Evolutionary conservation across 1,140 invertebrate species (phyloP).

Genomic region (Apis florea): DNA sequence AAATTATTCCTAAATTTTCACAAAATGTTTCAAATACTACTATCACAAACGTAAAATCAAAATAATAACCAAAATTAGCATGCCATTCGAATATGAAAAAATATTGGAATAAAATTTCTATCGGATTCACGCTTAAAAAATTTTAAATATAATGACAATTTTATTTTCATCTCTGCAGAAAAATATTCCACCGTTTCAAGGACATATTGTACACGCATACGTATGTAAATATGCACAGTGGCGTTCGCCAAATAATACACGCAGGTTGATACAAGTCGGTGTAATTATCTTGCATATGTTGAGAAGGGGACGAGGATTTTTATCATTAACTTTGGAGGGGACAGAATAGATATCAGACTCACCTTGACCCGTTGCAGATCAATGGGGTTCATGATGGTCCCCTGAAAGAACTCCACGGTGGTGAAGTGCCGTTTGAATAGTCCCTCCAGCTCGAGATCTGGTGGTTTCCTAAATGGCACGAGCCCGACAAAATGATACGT

Average conservation of each 20-base stretch:
- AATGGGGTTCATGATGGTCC: constrained; percentile 99
- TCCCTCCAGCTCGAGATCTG: constrained; percentile 98
- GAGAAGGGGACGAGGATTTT: background rate
- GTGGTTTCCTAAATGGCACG: constrained; percentile 87
- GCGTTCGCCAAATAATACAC: constrained; percentile 29
- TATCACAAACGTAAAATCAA: too few species aligned
- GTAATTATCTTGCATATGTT: constrained; percentile 32
- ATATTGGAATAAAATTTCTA: too few species aligned
- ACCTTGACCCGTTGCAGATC: constrained; percentile 99
- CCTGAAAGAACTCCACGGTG: constrained; percentile 99
- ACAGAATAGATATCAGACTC: constrained; percentile 79
- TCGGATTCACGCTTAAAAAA: background rate
- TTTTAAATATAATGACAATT: background rate
- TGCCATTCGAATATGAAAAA: too few species aligned
- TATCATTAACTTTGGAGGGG: constrained; percentile 17
- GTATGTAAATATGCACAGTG: background rate
- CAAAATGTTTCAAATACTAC: too few species aligned
- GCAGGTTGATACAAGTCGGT: background rate
- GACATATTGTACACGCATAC: background rate
- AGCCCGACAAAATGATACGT: constrained; percentile 74
- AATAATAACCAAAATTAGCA: too few species aligned
- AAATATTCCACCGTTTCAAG: background rate
- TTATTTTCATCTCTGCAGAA: background rate
- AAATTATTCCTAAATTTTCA: too few species aligned
- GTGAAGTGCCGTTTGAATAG: constrained; percentile 99